Percentiles rank a stretch among this genome's conserved stretches.
phyloP scores from a whole-genome alignment of 1,140 invertebrate genomes.

The Rhynchophorus ferrugineus region DNA sequence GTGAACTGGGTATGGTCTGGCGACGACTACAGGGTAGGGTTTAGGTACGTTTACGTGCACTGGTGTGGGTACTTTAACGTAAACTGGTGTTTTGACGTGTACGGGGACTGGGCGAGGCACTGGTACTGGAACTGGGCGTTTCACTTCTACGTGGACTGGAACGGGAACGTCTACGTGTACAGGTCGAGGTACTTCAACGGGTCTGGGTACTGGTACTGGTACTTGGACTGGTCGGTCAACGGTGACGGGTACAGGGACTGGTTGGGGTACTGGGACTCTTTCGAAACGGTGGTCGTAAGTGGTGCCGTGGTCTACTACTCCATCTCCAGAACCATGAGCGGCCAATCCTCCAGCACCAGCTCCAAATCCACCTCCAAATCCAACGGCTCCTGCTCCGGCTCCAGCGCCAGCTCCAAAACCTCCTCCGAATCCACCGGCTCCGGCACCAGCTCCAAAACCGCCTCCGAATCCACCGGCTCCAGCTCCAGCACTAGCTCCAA shows the following conservation, averaged over 20 bases:
- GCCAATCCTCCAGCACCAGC: too few species aligned
- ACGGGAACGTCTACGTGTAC: constrained; percentile 34
- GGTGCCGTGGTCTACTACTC: constrained; percentile 19
- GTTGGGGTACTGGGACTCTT: constrained; percentile 37
- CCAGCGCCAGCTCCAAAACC: not conserved
- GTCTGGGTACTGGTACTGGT: constrained; percentile 33
- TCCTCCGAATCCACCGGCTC: not conserved
- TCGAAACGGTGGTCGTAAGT: constrained; percentile 27
- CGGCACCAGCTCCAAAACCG: not conserved
- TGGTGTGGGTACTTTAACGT: constrained; percentile 36
- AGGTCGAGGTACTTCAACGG: constrained; percentile 36
- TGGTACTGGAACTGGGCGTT: constrained; percentile 29
- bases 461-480: constrained; percentile 2
- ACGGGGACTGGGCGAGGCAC: constrained; percentile 34
- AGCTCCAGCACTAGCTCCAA: not conserved
- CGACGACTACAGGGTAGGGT: constrained; percentile 33
- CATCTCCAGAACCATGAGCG: not conserved
- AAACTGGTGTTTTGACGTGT: constrained; percentile 36
- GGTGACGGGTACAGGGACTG: constrained; percentile 33
- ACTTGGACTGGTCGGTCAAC: constrained; percentile 29
- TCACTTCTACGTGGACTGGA: constrained; percentile 30
- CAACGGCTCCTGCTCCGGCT: not conserved
- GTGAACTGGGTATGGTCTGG: constrained; percentile 27
- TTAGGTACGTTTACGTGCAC: constrained; percentile 34
- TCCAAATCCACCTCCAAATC: not conserved